Conservation (phyloP, 30 jellyfish, hydroid and myxozoan genomes). For the Hydractinia echinata region DNA sequence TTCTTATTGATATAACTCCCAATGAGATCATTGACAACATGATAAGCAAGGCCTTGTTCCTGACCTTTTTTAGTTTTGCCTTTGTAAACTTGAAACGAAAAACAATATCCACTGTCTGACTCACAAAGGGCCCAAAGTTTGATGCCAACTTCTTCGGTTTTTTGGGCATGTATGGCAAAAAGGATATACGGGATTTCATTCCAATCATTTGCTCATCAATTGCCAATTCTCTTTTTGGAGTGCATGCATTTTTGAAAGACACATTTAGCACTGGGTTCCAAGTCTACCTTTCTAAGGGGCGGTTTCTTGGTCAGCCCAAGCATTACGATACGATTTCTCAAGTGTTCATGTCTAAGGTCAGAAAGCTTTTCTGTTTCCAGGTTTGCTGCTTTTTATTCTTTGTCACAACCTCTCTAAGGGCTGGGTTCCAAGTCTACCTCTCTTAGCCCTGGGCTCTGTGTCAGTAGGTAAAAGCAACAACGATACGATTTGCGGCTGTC, state of each 20-base stretch:
- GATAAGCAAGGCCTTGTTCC: slow-evolving; percentile 40
- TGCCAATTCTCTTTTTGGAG: slow-evolving; percentile 38
- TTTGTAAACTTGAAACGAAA: slow-evolving; percentile 34
- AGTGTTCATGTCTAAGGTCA: no score
- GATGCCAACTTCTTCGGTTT: slow-evolving; percentile 44
- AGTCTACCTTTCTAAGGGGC: no score
- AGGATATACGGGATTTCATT: slow-evolving; percentile 32
- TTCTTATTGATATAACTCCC: slow-evolving; percentile 7
- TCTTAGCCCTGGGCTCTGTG: no score
- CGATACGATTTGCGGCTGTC: no score
- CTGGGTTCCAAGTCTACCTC: no score
- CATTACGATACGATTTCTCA: no score
- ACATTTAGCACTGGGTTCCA: not conserved
- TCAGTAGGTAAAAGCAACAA: no score
- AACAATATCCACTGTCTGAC: slow-evolving; percentile 38
- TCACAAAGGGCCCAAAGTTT: slow-evolving; percentile 46
- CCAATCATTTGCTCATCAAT: slow-evolving; percentile 51
- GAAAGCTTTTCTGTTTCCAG: no score
- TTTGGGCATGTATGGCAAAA: slow-evolving; percentile 49
- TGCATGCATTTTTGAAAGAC: slow-evolving; percentile 35
- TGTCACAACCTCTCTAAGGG: no score
- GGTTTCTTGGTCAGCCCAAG: no score
- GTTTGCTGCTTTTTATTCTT: no score
- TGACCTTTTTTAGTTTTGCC: slow-evolving; percentile 38
- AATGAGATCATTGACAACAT: slow-evolving; percentile 38